Evolutionary conservation across 2,797 vertebrate genomes (phyloP), one percentile per base, ranked within the genome.

Genomic region (Sebastes itinus): DNA sequence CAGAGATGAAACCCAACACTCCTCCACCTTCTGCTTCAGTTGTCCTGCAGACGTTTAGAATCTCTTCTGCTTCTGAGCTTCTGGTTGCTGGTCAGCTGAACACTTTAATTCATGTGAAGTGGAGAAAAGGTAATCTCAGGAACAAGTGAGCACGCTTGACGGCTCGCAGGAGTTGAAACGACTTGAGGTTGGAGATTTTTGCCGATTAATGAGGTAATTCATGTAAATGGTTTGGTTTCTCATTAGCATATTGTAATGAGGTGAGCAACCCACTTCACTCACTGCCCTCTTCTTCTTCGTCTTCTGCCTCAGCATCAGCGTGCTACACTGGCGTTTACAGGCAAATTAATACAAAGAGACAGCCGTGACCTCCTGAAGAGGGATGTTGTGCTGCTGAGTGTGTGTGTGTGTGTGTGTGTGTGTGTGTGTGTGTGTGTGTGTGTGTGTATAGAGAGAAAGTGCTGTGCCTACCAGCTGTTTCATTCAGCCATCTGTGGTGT

Each of bases 401-500:
- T 25, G 33, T 61, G 62, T 55, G 58, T 42, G 75, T 54, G 61
- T 67, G 46, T 66, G 70, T 69, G 62, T 55, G 73, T 75, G 77
- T 63, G 64, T 46, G 46, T 56, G 76, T n/a, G 70, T n/a, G 61
- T 25, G 5, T 20, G 33, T 49, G 62, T 54, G 77, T 38, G 76
- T n/a, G 70, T n/a, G 56, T 25, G 9, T 20, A 9, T 3, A 28
- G 38, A 46, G 35, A 59, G 23, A 70, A 3, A 22, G 81, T 8
- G 20, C 54, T 28, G 49, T 32, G 25, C n/a, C 23, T 13, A 73
- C 76, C 88, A 86, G 89, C 80, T 92, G 89, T 90, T 92, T 85
- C 62, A 71, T 77, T 80, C 69, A 63, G 59, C 85, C 89, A 89
- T 92, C 86, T 92, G 87, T 69, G 77, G 42, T 27, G 56, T 90